Evolutionary conservation across 2,888 invertebrate genomes (phyloP).

Genomic region (Phasia obesa): DNA sequence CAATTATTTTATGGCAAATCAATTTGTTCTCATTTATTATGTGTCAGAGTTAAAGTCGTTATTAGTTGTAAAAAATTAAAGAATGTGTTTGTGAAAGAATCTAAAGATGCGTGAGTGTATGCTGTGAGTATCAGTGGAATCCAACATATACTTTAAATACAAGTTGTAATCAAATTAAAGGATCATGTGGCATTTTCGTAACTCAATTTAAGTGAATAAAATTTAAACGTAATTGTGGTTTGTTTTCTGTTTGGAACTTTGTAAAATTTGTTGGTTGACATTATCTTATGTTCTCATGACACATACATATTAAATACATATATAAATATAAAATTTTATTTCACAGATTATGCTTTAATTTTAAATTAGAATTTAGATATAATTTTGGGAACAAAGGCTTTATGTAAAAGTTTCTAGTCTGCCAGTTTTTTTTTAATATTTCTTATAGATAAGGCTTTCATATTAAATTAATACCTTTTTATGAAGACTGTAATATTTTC

Average conservation of each 20-base stretch:
- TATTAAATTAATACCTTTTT: too few relatives aligned
- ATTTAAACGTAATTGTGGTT: slow-evolving; percentile 43
- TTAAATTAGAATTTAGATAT: too few relatives aligned
- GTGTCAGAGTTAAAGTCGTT: slow-evolving; percentile 5
- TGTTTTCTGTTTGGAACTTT: slow-evolving; percentile 15
- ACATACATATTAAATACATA: too few relatives aligned
- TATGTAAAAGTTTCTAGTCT: too few relatives aligned
- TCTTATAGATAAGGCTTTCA: too few relatives aligned
- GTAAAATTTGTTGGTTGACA: not conserved
- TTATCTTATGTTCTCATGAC: too few relatives aligned
- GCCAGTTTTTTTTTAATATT: too few relatives aligned
- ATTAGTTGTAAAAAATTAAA: not conserved
- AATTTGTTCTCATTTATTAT: slow-evolving; percentile 57
- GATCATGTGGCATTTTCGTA: slow-evolving; percentile 61
- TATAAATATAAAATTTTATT: too few relatives aligned
- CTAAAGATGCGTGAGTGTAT: not conserved
- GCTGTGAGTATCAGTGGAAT: slow-evolving; percentile 20
- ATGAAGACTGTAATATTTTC: too few relatives aligned
- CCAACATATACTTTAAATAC: slow-evolving; percentile 39
- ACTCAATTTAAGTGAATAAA: slow-evolving; percentile 53
- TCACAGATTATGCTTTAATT: too few relatives aligned
- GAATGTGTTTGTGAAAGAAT: slow-evolving; percentile 2
- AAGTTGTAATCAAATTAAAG: slow-evolving; percentile 64
- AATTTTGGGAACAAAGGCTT: too few relatives aligned
- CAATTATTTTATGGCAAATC: slow-evolving; percentile 68